Percentiles rank a stretch among this genome's conserved stretches.
phyloP scores from a whole-genome alignment of 2,888 invertebrate genomes.

The Coelopa pilipes region DNA sequence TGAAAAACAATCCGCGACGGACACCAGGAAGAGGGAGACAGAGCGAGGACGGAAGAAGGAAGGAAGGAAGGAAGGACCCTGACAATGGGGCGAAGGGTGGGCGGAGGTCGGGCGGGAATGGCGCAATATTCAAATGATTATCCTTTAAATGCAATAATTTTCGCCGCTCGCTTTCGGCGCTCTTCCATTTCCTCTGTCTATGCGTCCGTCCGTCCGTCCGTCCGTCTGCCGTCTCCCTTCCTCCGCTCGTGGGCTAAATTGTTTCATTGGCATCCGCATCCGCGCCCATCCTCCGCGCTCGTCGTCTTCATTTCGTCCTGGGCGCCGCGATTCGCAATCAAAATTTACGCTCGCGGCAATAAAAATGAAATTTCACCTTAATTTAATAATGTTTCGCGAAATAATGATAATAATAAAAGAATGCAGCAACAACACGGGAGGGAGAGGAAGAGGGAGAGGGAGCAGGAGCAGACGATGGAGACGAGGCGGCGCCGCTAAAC shows the following conservation, averaged over 20 bases:
- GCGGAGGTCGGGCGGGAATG: too few species aligned
- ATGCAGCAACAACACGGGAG: slow-evolving; percentile 8
- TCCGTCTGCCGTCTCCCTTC: too few species aligned
- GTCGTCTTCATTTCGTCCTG: neutral
- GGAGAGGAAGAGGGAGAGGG: slow-evolving; percentile 1
- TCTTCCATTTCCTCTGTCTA: slow-evolving; percentile 18
- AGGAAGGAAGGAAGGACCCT: too few species aligned
- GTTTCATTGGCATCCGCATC: slow-evolving; percentile 27
- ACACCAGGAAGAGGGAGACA: slow-evolving; percentile 17
- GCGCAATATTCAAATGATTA: slow-evolving; percentile 43
- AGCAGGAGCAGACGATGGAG: neutral
- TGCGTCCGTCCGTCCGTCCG: slow-evolving; percentile 18
- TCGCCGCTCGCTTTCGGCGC: slow-evolving; percentile 25
- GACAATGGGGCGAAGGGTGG: neutral
- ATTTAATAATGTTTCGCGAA: slow-evolving; percentile 30
- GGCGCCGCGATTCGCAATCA: slow-evolving; percentile 41
- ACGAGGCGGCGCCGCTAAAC: neutral
- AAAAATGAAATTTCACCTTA: slow-evolving; percentile 30
- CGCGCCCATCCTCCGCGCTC: neutral
- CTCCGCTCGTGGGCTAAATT: slow-evolving; percentile 12
- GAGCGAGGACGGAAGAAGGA: slow-evolving; percentile 23
- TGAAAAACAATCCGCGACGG: neutral
- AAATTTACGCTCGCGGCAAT: slow-evolving; percentile 37
- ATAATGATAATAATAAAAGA: slow-evolving; percentile 24
- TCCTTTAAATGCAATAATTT: slow-evolving; percentile 42